These are phyloP conservation scores for Musca domestica DNA, from an alignment of 1,140 invertebrate genomes.

Conservation along the genomic window DNA sequence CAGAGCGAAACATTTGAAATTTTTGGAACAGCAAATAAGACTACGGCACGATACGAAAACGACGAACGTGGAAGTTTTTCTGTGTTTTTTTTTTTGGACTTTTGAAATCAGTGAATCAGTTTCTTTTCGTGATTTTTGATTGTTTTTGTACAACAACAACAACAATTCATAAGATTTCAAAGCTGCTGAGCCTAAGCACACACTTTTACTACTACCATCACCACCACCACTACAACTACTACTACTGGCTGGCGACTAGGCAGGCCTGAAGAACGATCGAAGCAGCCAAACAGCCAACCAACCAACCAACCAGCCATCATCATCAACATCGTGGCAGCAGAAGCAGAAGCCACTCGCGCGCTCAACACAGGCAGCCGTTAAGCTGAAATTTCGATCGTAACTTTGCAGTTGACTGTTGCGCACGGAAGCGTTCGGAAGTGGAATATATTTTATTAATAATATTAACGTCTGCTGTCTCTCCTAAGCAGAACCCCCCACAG, in stretches of 20 bases:
- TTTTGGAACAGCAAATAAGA: constrained; percentile 11
- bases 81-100: neutral
- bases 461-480: constrained; percentile 23
- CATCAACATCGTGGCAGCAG: constrained; percentile 25
- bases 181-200: constrained; percentile 6
- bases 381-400: constrained; percentile 54
- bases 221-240: no score
- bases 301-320: no score
- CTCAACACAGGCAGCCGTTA: constrained; percentile 49
- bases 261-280: no score
- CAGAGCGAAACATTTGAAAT: constrained; percentile 16
- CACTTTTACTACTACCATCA: neutral
- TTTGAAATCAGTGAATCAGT: neutral
- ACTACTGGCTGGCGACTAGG: no score
- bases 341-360: constrained; percentile 34
- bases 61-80: neutral
- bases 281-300: no score
- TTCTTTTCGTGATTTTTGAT: neutral
- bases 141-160: neutral
- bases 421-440: constrained; percentile 55
- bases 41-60: neutral
- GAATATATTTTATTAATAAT: constrained; percentile 53
- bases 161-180: neutral
- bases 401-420: constrained; percentile 54
- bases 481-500: neutral